These are phyloP conservation scores for Spea bombifrons DNA, from an alignment of 2,113 vertebrate genomes.

Conservation along the genomic window DNA sequence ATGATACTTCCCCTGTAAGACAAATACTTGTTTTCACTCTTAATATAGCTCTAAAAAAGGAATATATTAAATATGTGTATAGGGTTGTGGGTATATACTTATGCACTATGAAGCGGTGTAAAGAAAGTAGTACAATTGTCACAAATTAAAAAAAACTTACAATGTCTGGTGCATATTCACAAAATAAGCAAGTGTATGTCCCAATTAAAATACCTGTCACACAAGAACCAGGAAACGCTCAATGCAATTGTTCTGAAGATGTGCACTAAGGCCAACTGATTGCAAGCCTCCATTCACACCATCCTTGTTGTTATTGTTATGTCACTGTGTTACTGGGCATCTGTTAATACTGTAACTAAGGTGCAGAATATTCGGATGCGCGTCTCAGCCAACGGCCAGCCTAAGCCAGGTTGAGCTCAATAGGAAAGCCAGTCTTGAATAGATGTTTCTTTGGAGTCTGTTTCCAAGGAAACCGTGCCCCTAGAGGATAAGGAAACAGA, in stretches of 20 bases:
- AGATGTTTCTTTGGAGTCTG: conserved; percentile 34
- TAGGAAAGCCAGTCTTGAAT: conserved; percentile 41
- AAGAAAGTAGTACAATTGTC: too few relatives aligned
- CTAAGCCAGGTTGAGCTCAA: conserved; percentile 34
- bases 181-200: conserved; percentile 8
- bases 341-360: conserved; percentile 26
- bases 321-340: conserved; percentile 11
- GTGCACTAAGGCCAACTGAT: conserved; percentile 5
- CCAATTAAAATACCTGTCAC: neutral
- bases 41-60: too few relatives aligned
- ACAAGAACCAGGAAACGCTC: neutral
- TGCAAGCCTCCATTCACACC: conserved; percentile 9
- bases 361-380: conserved; percentile 36
- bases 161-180: too few relatives aligned
- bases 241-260: conserved; percentile 10
- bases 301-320: conserved; percentile 8
- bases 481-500: conserved; percentile 39
- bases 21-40: too few relatives aligned
- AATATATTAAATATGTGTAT: too few relatives aligned
- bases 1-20: too few relatives aligned
- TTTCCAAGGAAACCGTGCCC: conserved; percentile 46
- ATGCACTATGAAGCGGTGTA: too few relatives aligned
- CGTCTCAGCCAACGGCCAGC: conserved; percentile 19
- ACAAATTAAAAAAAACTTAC: too few relatives aligned
- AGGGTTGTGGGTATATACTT: too few relatives aligned